phyloP scores from a whole-genome alignment of 2,888 invertebrate species.

The Cremastinae sp. region DNA sequence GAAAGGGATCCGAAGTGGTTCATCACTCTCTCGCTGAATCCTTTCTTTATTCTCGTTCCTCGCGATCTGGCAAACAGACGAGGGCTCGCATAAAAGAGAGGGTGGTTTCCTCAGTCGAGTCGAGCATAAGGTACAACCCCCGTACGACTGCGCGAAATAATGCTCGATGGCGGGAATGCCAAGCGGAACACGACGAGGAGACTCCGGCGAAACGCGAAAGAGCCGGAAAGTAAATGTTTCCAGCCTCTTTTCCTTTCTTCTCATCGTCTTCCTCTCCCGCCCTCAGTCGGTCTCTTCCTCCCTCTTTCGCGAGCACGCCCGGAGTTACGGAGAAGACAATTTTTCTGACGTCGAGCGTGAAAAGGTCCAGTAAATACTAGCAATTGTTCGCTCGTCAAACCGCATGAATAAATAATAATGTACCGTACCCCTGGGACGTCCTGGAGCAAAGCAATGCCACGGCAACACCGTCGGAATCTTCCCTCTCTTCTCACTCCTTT shows the following conservation, averaged over 20 bases:
- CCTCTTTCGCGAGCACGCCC: slow-evolving; percentile 11
- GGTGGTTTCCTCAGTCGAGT: slow-evolving; percentile 19
- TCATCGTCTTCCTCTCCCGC: slow-evolving; percentile 14
- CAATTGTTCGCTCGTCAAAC: slow-evolving; percentile 78
- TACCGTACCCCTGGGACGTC: slow-evolving; percentile 55
- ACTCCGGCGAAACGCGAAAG: slow-evolving; percentile 37
- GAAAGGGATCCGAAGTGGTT: slow-evolving; percentile 46
- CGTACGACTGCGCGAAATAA: slow-evolving; percentile 13
- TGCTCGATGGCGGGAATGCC: slow-evolving; percentile 27
- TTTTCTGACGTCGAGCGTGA: slow-evolving; percentile 63
- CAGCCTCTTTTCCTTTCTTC: neutral
- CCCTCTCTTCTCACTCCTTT: slow-evolving; percentile 16
- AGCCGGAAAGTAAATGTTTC: slow-evolving; percentile 51
- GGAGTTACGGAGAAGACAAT: slow-evolving; percentile 53
- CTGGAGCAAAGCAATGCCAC: slow-evolving; percentile 13
- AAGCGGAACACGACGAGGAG: slow-evolving; percentile 23
- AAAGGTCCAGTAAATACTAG: slow-evolving; percentile 66
- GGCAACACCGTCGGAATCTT: slow-evolving; percentile 42
- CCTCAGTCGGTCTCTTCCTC: slow-evolving; percentile 2
- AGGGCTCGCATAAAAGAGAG: slow-evolving; percentile 45
- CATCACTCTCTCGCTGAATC: slow-evolving; percentile 47
- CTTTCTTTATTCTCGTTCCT: slow-evolving; percentile 33
- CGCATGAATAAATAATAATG: slow-evolving; percentile 78
- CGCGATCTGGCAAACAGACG: slow-evolving; percentile 51
- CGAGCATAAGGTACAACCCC: slow-evolving; percentile 14